Percentiles rank a stretch among this genome's conserved stretches.
These are phyloP conservation scores for Palythoa caribaeorum DNA, from an alignment of 92 coral and sea anemone species.

Conservation along the genomic window DNA sequence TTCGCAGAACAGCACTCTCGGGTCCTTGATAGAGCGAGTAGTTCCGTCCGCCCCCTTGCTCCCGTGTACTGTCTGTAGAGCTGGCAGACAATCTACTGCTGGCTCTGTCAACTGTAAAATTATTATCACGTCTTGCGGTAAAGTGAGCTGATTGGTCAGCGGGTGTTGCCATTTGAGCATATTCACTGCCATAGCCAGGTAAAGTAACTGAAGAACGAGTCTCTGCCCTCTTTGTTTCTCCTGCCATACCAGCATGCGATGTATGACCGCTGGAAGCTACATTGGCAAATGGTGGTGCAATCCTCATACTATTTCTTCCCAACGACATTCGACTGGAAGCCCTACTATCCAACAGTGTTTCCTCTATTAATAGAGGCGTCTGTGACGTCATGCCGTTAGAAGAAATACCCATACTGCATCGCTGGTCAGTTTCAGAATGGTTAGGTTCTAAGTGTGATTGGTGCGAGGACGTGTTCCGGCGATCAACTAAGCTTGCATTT, in stretches of 20 bases:
- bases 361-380: conserved; percentile 29
- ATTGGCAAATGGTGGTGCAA: neutral
- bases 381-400: neutral
- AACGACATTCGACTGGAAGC: conserved; percentile 25
- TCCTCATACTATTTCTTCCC: conserved; percentile 3
- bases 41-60: neutral
- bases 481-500: neutral
- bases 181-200: neutral
- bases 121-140: conserved; percentile 3
- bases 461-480: neutral
- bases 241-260: neutral
- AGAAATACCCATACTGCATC: neutral
- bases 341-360: conserved; percentile 32
- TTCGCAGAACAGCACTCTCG: neutral
- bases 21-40: conserved; percentile 32
- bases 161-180: neutral
- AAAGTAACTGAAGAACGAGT: conserved; percentile 4
- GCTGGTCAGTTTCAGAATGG: conserved; percentile 9
- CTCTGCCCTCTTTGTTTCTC: neutral
- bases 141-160: neutral
- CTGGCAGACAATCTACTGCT: conserved; percentile 7
- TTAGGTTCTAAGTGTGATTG: neutral
- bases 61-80: neutral
- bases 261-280: neutral
- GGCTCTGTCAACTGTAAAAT: neutral